These are phyloP conservation scores for Ameiurus melas DNA, from an alignment of 2,113 vertebrate genomes.

Conservation along the genomic window DNA sequence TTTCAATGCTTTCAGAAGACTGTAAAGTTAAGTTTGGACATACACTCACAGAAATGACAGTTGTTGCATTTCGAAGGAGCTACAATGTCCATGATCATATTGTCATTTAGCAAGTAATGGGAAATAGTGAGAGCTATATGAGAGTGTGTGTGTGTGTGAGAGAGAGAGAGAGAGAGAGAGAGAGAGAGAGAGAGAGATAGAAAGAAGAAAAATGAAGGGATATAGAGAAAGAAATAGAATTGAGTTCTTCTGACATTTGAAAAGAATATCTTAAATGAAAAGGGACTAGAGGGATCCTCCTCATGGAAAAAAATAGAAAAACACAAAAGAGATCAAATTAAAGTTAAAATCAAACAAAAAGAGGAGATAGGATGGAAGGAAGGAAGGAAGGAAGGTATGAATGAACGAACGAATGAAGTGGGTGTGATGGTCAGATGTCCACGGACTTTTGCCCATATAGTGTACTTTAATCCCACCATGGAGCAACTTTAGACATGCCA, in stretches of 20 bases:
- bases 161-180: too few relatives aligned
- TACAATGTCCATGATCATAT: conserved; percentile 32
- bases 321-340: background rate
- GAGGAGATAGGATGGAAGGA: too few relatives aligned
- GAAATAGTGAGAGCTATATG: conserved; percentile 19
- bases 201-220: too few relatives aligned
- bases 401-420: too few relatives aligned
- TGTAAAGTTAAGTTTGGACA: conserved; percentile 3
- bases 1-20: conserved; percentile 4
- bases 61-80: background rate
- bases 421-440: background rate
- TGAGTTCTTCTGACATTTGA: background rate
- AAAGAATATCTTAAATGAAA: conserved; percentile 19
- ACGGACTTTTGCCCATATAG: background rate
- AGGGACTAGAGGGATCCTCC: background rate
- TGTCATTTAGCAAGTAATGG: conserved; percentile 41
- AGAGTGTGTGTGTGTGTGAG: too few relatives aligned
- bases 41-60: conserved; percentile 17
- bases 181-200: too few relatives aligned
- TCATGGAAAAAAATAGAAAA: background rate
- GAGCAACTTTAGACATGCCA: background rate
- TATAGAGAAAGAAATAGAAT: too few relatives aligned
- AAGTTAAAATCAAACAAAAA: background rate
- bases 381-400: background rate
- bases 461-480: background rate